phyloP scores from a whole-genome alignment of 2,797 vertebrate species.

The Poeciliopsis paucimaculata region DNA sequence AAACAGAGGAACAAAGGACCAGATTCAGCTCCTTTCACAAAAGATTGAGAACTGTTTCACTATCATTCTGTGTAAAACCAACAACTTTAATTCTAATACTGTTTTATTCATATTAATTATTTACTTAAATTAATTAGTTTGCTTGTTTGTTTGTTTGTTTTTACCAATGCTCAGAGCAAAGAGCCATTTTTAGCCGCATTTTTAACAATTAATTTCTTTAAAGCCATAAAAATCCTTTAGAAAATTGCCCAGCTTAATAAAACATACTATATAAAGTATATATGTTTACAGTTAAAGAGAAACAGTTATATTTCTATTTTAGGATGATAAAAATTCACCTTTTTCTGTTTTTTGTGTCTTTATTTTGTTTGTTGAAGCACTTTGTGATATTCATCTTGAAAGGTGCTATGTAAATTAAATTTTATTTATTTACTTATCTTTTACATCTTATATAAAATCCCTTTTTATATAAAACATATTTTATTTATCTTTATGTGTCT shows the following conservation, averaged over 20 bases:
- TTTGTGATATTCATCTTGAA: too few relatives aligned
- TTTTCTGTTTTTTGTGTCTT: too few relatives aligned
- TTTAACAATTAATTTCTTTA: neutral
- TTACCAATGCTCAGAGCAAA: neutral
- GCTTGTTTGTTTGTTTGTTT: too few relatives aligned
- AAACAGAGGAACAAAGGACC: constrained; percentile 75
- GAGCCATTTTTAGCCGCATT: neutral
- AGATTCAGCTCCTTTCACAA: neutral
- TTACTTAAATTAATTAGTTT: neutral
- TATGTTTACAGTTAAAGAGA: neutral
- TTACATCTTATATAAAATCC: too few relatives aligned
- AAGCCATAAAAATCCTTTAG: neutral
- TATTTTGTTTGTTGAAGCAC: too few relatives aligned
- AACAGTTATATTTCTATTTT: neutral
- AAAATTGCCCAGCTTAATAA: neutral
- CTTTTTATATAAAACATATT: too few relatives aligned
- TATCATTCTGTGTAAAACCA: neutral
- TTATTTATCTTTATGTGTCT: too few relatives aligned
- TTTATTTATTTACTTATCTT: too few relatives aligned
- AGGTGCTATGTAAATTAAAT: too few relatives aligned
- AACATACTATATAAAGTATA: neutral
- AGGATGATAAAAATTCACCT: neutral
- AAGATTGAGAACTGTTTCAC: neutral
- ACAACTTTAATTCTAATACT: neutral
- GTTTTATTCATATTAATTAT: neutral